A percentile compares a stretch with the other conserved stretches of the same genome.
phyloP scores from a whole-genome alignment of 2,113 vertebrate genomes.

The Catharus bicknelli region DNA sequence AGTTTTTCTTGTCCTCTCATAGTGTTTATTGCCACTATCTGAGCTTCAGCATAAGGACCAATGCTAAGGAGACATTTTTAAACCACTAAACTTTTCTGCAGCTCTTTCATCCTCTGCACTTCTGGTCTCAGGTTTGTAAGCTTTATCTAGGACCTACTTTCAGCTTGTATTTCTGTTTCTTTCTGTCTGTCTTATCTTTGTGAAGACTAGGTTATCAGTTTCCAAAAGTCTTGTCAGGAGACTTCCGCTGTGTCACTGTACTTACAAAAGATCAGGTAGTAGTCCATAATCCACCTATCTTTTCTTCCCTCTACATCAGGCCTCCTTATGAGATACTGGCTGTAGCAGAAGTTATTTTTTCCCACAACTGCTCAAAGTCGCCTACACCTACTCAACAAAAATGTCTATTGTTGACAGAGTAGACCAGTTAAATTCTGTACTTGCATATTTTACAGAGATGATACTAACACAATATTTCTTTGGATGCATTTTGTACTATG shows the following conservation, averaged over 20 bases:
- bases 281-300: not conserved
- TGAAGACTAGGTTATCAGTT: not conserved
- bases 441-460: not conserved
- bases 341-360: not conserved
- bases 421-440: not conserved
- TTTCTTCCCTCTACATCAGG: not conserved
- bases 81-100: not conserved
- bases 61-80: not conserved
- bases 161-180: not conserved
- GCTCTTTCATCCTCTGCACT: not conserved
- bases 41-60: not conserved
- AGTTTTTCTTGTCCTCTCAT: not conserved
- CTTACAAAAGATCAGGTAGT: not conserved
- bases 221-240: not conserved
- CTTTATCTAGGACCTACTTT: not conserved
- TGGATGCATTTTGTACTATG: not conserved
- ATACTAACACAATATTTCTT: not conserved
- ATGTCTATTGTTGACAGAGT: not conserved
- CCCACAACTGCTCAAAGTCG: not conserved
- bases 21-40: not conserved
- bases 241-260: not conserved
- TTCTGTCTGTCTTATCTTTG: not conserved
- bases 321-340: not conserved
- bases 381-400: not conserved
- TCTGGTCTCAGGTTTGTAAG: not conserved